Evolutionary conservation across 1,140 invertebrate species (phyloP).

Genomic region (Pseudomyrmex gracilis): DNA sequence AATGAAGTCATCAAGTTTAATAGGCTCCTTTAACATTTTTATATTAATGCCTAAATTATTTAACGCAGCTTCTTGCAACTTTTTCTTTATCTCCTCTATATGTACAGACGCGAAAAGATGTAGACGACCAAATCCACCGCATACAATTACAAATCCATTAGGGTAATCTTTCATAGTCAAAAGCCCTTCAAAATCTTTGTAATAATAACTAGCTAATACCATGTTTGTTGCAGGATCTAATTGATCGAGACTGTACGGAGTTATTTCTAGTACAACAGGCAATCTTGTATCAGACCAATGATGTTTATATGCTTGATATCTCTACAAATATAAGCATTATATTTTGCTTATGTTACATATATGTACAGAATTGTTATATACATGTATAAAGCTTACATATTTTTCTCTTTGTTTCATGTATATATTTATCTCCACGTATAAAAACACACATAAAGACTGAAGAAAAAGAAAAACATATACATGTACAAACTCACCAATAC

Average conservation of each 20-base stretch:
- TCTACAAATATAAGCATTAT: constrained; percentile 86
- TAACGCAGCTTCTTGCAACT: constrained; percentile 92
- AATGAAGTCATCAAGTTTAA: constrained; percentile 94
- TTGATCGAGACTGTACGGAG: constrained; percentile 95
- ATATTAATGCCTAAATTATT: constrained; percentile 93
- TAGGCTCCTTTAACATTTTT: constrained; percentile 92
- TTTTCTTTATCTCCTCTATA: constrained; percentile 94
- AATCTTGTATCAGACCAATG: constrained; percentile 97
- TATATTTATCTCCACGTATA: background rate
- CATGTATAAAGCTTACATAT: background rate
- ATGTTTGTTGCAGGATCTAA: constrained; percentile 93
- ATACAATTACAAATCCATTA: constrained; percentile 95
- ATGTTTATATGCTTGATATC: constrained; percentile 96
- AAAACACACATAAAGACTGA: background rate
- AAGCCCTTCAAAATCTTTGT: constrained; percentile 96
- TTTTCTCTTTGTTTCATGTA: constrained; percentile 17
- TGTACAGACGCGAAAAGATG: constrained; percentile 95
- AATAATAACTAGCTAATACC: constrained; percentile 94
- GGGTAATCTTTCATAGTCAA: constrained; percentile 89
- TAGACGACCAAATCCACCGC: constrained; percentile 94
- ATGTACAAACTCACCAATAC: constrained; percentile 87
- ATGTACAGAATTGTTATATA: constrained; percentile 25
- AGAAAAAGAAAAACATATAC: constrained; percentile 12
- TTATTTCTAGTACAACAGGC: constrained; percentile 95
- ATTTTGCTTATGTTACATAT: constrained; percentile 22